These are phyloP conservation scores for Agrenia bidenticulata DNA, from an alignment of 2,888 invertebrate species.

Conservation along the genomic window DNA sequence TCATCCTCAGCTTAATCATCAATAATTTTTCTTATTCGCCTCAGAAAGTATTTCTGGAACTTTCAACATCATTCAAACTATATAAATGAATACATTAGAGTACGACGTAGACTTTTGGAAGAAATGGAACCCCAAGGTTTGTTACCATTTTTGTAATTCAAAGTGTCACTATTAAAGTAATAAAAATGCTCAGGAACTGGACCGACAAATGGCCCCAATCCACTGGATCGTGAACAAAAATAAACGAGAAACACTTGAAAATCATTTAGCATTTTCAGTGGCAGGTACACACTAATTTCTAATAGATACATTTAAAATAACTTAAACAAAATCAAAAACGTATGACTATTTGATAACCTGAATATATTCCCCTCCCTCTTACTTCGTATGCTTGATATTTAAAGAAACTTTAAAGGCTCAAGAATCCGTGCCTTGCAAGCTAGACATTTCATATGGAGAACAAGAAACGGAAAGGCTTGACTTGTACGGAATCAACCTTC, in stretches of 20 bases:
- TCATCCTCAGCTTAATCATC: no score
- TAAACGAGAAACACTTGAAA: background rate
- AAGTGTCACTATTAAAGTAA: background rate
- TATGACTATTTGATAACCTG: no score
- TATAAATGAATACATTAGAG: conserved; percentile 6
- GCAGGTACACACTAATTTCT: no score
- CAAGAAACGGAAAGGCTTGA: conserved; percentile 63
- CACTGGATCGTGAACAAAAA: conserved; percentile 2
- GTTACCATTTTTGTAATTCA: background rate
- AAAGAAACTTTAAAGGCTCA: conserved; percentile 19
- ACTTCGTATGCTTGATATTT: background rate
- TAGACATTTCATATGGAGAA: conserved; percentile 65
- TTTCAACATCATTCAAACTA: no score
- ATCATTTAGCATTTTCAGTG: conserved; percentile 5
- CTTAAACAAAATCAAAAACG: no score
- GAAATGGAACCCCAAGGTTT: conserved; percentile 2
- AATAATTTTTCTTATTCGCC: no score
- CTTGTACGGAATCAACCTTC: conserved; percentile 27
- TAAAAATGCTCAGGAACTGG: background rate
- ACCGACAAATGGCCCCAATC: background rate
- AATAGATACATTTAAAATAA: no score
- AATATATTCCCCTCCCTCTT: no score
- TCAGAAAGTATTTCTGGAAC: no score
- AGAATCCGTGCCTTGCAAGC: conserved; percentile 11
- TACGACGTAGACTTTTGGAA: conserved; percentile 18